Evolutionary conservation across 64 coral and sea anemone genomes (phyloP).

Genomic region (Pocillopora verrucosa): DNA sequence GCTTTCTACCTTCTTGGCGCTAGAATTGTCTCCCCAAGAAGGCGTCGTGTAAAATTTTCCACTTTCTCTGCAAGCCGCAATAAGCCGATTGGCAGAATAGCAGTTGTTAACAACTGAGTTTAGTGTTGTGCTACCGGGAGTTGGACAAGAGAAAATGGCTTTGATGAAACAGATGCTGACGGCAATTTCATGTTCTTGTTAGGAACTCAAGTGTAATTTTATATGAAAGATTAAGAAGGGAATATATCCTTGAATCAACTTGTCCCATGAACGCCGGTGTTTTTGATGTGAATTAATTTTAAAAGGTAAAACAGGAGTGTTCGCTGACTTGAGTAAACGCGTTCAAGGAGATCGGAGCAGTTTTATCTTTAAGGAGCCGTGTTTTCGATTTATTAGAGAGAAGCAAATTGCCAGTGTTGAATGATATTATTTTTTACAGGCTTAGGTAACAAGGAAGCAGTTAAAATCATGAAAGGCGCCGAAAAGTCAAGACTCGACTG

Average conservation of each 20-base stretch:
- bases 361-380: too few species aligned
- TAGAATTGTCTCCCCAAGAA: background rate
- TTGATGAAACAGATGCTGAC: background rate
- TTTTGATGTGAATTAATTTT: background rate
- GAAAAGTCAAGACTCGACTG: background rate
- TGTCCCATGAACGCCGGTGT: background rate
- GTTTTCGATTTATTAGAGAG: too few species aligned
- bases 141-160: background rate
- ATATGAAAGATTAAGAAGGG: background rate
- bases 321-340: too few species aligned
- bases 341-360: too few species aligned
- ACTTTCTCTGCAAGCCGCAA: background rate
- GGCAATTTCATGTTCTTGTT: background rate
- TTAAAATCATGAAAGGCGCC: background rate
- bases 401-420: too few species aligned
- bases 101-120: background rate
- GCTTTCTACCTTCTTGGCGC: background rate
- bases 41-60: background rate
- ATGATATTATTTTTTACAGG: background rate
- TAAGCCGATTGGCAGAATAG: background rate
- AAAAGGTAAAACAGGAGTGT: too few species aligned
- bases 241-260: background rate
- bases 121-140: background rate
- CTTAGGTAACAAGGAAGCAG: background rate
- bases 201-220: constrained; percentile 5